These are phyloP conservation scores for Polia nebulosa DNA, from an alignment of 2,888 invertebrate genomes.

Conservation along the genomic window DNA sequence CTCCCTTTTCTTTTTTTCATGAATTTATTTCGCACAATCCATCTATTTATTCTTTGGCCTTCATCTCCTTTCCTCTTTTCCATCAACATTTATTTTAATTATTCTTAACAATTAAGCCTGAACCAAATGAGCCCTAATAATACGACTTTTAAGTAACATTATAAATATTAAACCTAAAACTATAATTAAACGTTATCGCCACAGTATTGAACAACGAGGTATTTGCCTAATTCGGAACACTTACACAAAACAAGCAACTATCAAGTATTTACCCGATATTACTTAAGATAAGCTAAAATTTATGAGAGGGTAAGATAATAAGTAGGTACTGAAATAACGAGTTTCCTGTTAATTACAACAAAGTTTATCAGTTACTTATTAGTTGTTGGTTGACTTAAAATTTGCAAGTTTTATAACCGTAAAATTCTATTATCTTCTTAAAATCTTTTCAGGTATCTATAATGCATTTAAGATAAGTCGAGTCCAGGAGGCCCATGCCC, in stretches of 20 bases:
- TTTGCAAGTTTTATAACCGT: background rate
- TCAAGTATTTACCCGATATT: slow-evolving; percentile 45
- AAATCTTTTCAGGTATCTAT: too few relatives aligned
- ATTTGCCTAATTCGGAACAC: slow-evolving; percentile 50
- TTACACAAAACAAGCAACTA: slow-evolving; percentile 53
- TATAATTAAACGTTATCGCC: slow-evolving; percentile 41
- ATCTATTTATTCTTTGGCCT: background rate
- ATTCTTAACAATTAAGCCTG: background rate
- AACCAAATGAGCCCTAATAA: background rate
- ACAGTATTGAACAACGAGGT: slow-evolving; percentile 32
- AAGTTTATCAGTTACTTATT: slow-evolving; percentile 16
- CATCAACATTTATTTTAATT: background rate
- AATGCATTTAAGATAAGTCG: too few relatives aligned
- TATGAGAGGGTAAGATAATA: slow-evolving; percentile 47
- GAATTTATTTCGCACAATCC: background rate
- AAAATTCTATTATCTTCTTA: too few relatives aligned
- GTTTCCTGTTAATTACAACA: slow-evolving; percentile 41
- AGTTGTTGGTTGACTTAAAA: slow-evolving; percentile 33
- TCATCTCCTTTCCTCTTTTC: background rate
- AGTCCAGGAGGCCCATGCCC: too few relatives aligned
- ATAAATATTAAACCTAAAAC: slow-evolving; percentile 7
- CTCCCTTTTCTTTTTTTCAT: background rate
- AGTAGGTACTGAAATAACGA: slow-evolving; percentile 24
- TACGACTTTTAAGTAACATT: background rate
- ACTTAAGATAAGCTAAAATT: slow-evolving; percentile 52